Evolutionary conservation across 1,140 invertebrate genomes (phyloP), one percentile per base, ranked within the genome.

Genomic region (Heliconius eleuchia): DNA sequence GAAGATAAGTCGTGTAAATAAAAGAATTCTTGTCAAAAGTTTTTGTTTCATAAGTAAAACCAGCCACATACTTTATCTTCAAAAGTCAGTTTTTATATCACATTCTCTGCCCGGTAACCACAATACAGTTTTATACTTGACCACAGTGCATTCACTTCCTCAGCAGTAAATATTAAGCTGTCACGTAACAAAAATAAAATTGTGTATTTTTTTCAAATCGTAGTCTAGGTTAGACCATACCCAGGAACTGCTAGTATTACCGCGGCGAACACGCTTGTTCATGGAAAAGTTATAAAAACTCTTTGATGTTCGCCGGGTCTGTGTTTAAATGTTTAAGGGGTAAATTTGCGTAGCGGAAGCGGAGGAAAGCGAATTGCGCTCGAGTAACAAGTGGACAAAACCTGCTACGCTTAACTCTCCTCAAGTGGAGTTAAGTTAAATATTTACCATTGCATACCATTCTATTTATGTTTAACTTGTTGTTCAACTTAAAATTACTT

Each of bases 101-200:
- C 71, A 73, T 73, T 78, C 71, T 73, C 19, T 18, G 50, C 27
- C 66, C 30, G n/a, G 27, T 70, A 78, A 73, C 76, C 76, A 42
- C 76, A 78, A 42, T 71, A 50, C 74, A 73, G 76, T 78, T 73
- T 42, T 72, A 78, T 37, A 50, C 71, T 60, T 73, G 76, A 78
- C 78, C 78, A 66, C 78, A 79, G 73, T 71, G 73, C 73, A 66
- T 79, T 71, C 66, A 79, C 60, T 79, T 79, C 73, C 66, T 74
- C 78, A 57, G 46, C 73, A 55, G 71, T 75, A 79, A 75, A 79
- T 79, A 79, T 75, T 74, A n/a, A 76, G 74, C 39, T 34, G 71
- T 76, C 79, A 80, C 79, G 79, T 80, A 80, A 80, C 42, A 73
- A 71, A 80, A 42, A 80, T 80, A 80, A 80, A 76, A 80, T 60